phyloP scores from a whole-genome alignment of 1,140 invertebrate genomes.

The Bradysia coprophila region DNA sequence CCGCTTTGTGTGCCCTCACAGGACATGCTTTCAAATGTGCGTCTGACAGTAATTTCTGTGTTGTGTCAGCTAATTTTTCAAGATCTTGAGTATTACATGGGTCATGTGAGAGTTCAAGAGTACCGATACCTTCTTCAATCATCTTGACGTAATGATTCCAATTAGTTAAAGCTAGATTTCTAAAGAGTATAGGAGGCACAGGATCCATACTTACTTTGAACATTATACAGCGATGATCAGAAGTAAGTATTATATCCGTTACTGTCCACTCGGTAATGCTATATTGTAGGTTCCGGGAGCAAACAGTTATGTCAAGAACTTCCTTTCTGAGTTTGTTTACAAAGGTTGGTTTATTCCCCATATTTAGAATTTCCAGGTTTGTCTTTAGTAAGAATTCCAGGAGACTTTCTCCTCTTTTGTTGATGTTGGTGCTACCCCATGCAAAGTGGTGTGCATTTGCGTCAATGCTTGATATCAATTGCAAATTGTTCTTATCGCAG shows the following conservation, averaged over 20 bases:
- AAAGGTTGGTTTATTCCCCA: background rate
- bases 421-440: constrained; percentile 1
- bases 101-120: too few relatives aligned
- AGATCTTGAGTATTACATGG: too few relatives aligned
- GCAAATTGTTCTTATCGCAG: too few relatives aligned
- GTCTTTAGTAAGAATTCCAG: constrained; percentile 1
- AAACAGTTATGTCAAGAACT: background rate
- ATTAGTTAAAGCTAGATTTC: too few relatives aligned
- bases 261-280: background rate
- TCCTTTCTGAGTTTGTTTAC: background rate
- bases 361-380: background rate
- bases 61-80: too few relatives aligned
- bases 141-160: too few relatives aligned
- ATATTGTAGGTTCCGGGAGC: background rate
- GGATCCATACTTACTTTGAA: too few relatives aligned
- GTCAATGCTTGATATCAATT: background rate
- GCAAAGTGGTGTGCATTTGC: background rate
- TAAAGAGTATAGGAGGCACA: too few relatives aligned
- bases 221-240: background rate
- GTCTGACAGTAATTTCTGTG: too few relatives aligned
- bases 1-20: too few relatives aligned
- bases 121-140: too few relatives aligned
- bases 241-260: background rate
- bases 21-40: too few relatives aligned
- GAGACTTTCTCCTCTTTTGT: background rate